Evolutionary conservation across 2,113 vertebrate species (phyloP).

Genomic region (Podarcis muralis): DNA sequence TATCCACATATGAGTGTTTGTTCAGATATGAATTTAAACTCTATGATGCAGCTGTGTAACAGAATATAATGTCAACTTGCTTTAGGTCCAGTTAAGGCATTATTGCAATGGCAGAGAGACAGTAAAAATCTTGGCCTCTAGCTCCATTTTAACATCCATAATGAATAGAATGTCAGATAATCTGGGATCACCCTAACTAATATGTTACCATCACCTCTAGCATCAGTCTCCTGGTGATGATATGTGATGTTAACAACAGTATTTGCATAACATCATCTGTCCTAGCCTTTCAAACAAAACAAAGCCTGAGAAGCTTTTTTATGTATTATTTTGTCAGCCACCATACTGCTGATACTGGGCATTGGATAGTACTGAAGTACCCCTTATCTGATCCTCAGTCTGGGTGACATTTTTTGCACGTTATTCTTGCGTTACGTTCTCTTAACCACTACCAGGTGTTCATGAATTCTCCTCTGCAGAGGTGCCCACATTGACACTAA

Average conservation of each 20-base stretch:
- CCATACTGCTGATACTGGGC: neutral
- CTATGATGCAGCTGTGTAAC: constrained; percentile 1
- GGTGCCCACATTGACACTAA: too few species aligned
- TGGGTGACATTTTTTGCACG: neutral
- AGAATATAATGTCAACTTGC: neutral
- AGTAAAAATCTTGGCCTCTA: neutral
- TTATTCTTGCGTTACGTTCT: neutral
- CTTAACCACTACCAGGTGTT: too few species aligned
- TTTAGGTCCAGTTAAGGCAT: neutral
- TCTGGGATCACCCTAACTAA: neutral
- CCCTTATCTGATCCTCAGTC: neutral
- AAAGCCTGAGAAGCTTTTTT: neutral
- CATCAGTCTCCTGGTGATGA: neutral
- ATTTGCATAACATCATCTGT: too few species aligned
- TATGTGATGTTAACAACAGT: too few species aligned
- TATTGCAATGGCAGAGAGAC: neutral
- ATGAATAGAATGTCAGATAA: neutral
- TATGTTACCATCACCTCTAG: neutral
- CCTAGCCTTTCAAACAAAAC: too few species aligned
- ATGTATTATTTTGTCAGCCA: neutral
- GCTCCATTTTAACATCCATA: neutral
- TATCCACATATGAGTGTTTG: neutral
- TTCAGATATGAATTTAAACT: neutral
- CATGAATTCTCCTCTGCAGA: too few species aligned
- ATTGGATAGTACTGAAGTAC: neutral